Evolutionary conservation across 1,140 invertebrate species (phyloP), one percentile per base, ranked within the genome.

Genomic region (Streblospio benedicti): DNA sequence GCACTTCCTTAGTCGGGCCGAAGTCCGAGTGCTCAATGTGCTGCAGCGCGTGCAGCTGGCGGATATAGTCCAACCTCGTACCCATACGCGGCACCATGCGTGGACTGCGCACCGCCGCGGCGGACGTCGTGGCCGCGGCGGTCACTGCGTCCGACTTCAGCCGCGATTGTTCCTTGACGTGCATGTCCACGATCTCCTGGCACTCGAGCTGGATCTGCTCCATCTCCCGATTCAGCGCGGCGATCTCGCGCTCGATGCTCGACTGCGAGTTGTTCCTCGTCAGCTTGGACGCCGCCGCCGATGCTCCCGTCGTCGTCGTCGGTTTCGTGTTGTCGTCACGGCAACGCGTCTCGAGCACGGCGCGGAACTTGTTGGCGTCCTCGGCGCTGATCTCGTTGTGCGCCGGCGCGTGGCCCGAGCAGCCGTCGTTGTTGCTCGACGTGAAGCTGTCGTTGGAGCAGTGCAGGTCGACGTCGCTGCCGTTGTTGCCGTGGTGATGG

Each of bases 191-290:
- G 49, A 76, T 70, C 57, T 76, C 72, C 58, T 75, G 70, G 66
- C 81, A 83, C 65, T 83, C 79, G 30, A 82, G 65, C 57, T 81
- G 77, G 60, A 83, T 81, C 12, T 76, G 76, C 62, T 80, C 76
- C 80, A 83, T 83, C 68, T 83, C 81, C 62, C 74, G 72, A 63
- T 82, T 80, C 23, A 83, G 69, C 47, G 74, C 67, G n/a, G 79
- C 72, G 49, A 83, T 67, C 64, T 83, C 81, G 32, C 70, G 63
- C 47, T 83, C 81, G 28, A 83, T 70, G 60, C 75, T 80, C 25
- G 59, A 69, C 43, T 76, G 72, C n/a, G 73, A 77, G 44, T 70
- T 67, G 53, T 73, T 72, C 41, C 69, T 63, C 6, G 31, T 23
- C 20, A 56, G 58, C n/a, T n/a, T n/a, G n/a, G n/a, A n/a, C n/a